Percentiles rank a stretch among this genome's conserved stretches.
Conservation (phyloP, 1,140 invertebrate species). For the Platyscapa corneri region DNA sequence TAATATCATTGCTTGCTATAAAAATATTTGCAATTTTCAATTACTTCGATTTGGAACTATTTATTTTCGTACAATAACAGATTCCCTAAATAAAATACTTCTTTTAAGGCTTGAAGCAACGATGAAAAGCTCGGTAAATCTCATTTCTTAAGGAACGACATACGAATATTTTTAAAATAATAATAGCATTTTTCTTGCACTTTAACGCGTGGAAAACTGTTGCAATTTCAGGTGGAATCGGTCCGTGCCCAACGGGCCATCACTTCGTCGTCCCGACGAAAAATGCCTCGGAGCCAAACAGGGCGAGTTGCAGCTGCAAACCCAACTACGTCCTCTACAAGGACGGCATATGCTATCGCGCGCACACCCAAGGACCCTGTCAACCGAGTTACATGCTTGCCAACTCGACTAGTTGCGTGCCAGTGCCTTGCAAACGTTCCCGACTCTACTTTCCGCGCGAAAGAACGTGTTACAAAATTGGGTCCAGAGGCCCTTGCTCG, state of each 20-base stretch:
- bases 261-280: slow-evolving; percentile 75
- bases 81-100: no score
- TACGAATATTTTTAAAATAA: no score
- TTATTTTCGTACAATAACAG: no score
- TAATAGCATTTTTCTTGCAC: no score
- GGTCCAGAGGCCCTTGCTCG: slow-evolving; percentile 82
- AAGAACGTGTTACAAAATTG: slow-evolving; percentile 83
- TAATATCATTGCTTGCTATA: no score
- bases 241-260: slow-evolving; percentile 83
- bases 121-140: no score
- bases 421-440: slow-evolving; percentile 82
- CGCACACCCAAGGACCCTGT: slow-evolving; percentile 86
- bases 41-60: no score
- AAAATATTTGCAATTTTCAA: no score
- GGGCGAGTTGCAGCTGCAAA: slow-evolving; percentile 81
- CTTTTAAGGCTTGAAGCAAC: no score
- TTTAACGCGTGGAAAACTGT: no score
- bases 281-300: slow-evolving; percentile 55
- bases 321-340: slow-evolving; percentile 79
- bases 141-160: no score
- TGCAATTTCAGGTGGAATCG: slow-evolving; percentile 75
- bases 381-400: slow-evolving; percentile 79
- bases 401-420: slow-evolving; percentile 77
- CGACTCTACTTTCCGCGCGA: slow-evolving; percentile 83
- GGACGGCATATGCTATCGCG: slow-evolving; percentile 82